Conservation (phyloP, 2,113 vertebrate species). For the Oreochromis niloticus region DNA sequence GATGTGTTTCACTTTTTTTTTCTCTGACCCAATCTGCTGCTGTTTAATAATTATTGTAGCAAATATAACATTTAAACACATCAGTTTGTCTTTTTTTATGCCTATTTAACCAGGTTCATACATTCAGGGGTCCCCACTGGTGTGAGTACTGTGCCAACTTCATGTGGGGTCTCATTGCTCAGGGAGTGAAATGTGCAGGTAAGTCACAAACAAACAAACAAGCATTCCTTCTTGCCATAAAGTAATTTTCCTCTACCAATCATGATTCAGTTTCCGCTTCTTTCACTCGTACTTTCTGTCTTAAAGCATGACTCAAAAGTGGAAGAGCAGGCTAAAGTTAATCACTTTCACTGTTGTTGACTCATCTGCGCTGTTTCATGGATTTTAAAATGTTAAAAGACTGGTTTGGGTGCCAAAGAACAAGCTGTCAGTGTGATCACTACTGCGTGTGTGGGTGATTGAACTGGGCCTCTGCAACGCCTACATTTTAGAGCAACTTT, state of each 20-base stretch:
- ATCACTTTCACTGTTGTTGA: conserved; percentile 30
- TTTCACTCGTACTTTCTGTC: neutral
- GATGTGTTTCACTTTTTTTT: neutral
- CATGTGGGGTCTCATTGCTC: conserved; percentile 99
- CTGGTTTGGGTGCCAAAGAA: conserved; percentile 3
- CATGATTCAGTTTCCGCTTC: neutral
- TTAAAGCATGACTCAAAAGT: conserved; percentile 82
- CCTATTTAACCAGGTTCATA: conserved; percentile 81
- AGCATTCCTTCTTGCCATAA: neutral
- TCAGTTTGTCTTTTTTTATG: neutral
- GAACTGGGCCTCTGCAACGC: neutral
- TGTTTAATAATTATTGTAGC: neutral
- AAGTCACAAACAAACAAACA: conserved; percentile 2
- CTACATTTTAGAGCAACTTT: neutral
- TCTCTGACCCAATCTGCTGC: neutral
- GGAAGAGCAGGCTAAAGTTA: conserved; percentile 19
- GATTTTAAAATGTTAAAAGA: conserved; percentile 31
- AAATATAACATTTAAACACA: neutral
- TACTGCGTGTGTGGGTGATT: neutral
- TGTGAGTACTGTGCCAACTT: conserved; percentile 99
- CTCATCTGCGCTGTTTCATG: conserved; percentile 1
- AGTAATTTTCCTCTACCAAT: neutral
- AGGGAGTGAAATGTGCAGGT: conserved; percentile 99
- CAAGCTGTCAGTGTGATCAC: neutral
- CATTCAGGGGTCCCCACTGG: conserved; percentile 97